A percentile compares a stretch with the other conserved stretches of the same genome.
Evolutionary conservation across 2,113 vertebrate species (phyloP).

Genomic region (Hylia prasina): DNA sequence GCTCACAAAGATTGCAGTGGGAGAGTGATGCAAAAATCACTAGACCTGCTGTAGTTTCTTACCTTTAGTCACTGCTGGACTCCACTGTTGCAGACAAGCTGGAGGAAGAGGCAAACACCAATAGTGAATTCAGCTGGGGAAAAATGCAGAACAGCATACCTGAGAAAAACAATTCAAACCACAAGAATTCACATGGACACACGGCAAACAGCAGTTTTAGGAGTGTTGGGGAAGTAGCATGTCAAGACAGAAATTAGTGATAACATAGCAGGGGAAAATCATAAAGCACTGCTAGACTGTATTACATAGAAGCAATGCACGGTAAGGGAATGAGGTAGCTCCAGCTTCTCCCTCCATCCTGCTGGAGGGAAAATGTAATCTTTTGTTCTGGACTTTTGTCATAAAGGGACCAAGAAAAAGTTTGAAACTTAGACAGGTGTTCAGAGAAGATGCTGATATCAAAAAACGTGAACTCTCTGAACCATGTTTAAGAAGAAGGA

Average conservation of each 20-base stretch:
- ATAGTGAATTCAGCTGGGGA: background rate
- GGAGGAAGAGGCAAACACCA: background rate
- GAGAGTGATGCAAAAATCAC: background rate
- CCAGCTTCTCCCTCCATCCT: background rate
- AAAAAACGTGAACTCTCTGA: background rate
- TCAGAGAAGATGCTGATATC: background rate
- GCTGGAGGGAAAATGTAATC: background rate
- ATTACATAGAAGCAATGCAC: background rate
- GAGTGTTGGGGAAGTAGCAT: background rate
- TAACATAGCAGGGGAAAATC: background rate
- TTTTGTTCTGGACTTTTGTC: background rate
- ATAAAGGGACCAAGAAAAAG: background rate
- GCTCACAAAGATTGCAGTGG: background rate
- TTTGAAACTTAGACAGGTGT: background rate
- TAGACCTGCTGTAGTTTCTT: background rate
- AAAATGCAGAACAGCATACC: slow-evolving; percentile 14
- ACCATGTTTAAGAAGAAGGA: background rate
- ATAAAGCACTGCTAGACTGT: background rate
- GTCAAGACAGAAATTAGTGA: background rate
- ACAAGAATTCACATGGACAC: slow-evolving; percentile 9
- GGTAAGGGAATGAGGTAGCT: background rate
- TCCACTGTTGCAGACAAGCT: background rate
- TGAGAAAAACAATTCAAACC: slow-evolving; percentile 14
- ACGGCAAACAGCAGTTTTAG: background rate
- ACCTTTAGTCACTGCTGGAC: background rate